Evolutionary conservation across 2,888 invertebrate genomes (phyloP).

Genomic region (Drosophila paracracens): DNA sequence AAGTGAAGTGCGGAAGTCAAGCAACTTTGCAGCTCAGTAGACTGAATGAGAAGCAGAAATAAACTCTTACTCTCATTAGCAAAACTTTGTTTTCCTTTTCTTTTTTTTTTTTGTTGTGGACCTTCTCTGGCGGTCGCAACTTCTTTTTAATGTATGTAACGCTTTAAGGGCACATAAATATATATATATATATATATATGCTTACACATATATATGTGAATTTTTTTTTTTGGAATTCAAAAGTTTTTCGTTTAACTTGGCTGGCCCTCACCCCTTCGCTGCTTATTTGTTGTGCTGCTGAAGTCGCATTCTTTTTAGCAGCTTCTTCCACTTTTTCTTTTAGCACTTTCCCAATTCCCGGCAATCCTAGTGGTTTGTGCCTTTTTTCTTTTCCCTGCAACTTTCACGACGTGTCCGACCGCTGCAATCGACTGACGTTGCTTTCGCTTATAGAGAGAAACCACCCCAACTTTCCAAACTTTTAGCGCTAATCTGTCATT

Average conservation of each 20-base stretch:
- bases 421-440: constrained; percentile 54
- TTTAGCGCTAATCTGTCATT: constrained; percentile 59
- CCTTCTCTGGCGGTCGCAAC: constrained; percentile 48
- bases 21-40: constrained; percentile 52
- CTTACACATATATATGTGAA: background rate
- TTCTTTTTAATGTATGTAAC: constrained; percentile 27
- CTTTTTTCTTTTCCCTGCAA: constrained; percentile 21
- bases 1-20: constrained; percentile 40
- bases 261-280: constrained; percentile 5
- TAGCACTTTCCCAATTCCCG: constrained; percentile 70
- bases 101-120: background rate
- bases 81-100: constrained; percentile 65
- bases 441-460: background rate
- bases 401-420: constrained; percentile 62
- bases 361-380: constrained; percentile 38
- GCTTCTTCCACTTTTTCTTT: constrained; percentile 36
- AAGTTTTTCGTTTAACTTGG: constrained; percentile 79
- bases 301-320: constrained; percentile 35
- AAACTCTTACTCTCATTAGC: constrained; percentile 80
- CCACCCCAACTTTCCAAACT: constrained; percentile 20
- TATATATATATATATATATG: constrained; percentile 3
- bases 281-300: constrained; percentile 34
- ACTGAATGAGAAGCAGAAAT: constrained; percentile 25
- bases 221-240: constrained; percentile 29
- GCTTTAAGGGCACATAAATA: constrained; percentile 38